phyloP scores from a whole-genome alignment of 2,888 invertebrate genomes.

The Drosophila anomalata region DNA sequence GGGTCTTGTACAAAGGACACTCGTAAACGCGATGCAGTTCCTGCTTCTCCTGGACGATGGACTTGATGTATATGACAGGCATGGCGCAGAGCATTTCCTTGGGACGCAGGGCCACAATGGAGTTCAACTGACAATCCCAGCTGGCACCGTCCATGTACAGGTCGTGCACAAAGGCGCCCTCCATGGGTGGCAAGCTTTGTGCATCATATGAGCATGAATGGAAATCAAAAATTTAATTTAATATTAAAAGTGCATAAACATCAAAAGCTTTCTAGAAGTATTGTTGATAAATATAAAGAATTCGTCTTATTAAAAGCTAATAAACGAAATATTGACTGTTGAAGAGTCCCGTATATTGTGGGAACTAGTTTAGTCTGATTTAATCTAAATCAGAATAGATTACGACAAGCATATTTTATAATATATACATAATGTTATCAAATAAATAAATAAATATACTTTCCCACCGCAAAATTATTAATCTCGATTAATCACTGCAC shows the following conservation, averaged over 20 bases:
- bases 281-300: background rate
- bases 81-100: constrained; percentile 96
- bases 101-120: constrained; percentile 92
- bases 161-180: constrained; percentile 96
- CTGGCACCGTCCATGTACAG: constrained; percentile 97
- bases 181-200: constrained; percentile 90
- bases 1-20: constrained; percentile 97
- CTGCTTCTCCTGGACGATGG: constrained; percentile 95
- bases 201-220: constrained; percentile 66
- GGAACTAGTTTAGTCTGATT: constrained; percentile 1
- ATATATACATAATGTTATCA: background rate
- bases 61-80: constrained; percentile 95
- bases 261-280: background rate
- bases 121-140: constrained; percentile 93
- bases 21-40: constrained; percentile 94
- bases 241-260: background rate
- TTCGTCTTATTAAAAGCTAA: too few relatives aligned
- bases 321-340: too few relatives aligned
- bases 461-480: background rate
- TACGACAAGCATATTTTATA: background rate
- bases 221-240: background rate
- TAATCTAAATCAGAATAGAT: background rate
- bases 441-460: background rate
- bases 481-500: background rate
- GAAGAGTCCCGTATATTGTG: background rate